Evolutionary conservation across 1,140 invertebrate genomes (phyloP).

Genomic region (Orussus abietinus): DNA sequence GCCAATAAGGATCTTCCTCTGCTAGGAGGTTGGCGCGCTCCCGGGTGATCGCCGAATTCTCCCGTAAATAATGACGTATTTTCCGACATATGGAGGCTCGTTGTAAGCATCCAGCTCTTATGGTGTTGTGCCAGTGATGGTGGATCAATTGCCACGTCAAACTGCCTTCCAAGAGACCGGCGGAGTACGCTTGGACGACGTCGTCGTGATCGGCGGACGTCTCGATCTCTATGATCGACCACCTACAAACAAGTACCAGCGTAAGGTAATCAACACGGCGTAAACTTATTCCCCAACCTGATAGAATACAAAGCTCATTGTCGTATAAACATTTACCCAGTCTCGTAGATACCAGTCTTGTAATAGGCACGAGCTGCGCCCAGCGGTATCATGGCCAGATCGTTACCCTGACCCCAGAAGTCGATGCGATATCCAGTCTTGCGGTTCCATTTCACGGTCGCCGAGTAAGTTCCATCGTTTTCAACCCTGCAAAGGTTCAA

Average conservation of each 20-base stretch:
- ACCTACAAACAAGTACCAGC: slow-evolving; percentile 53
- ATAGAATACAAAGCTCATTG: too few species aligned
- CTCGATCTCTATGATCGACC: slow-evolving; percentile 77
- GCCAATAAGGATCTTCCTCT: slow-evolving; percentile 68
- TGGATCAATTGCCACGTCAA: slow-evolving; percentile 78
- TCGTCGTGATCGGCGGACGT: slow-evolving; percentile 69
- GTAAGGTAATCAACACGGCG: background rate
- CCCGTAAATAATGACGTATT: slow-evolving; percentile 63
- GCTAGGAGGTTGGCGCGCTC: slow-evolving; percentile 52
- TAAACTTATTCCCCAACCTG: too few species aligned
- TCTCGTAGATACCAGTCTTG: slow-evolving; percentile 61
- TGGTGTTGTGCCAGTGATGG: slow-evolving; percentile 76
- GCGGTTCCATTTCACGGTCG: slow-evolving; percentile 66
- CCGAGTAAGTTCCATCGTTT: slow-evolving; percentile 69
- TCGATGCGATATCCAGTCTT: slow-evolving; percentile 66
- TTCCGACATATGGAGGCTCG: slow-evolving; percentile 66
- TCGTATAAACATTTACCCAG: slow-evolving; percentile 62
- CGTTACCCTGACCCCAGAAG: slow-evolving; percentile 73
- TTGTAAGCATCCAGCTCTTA: slow-evolving; percentile 65
- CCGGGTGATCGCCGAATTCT: slow-evolving; percentile 63
- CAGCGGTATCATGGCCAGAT: slow-evolving; percentile 58
- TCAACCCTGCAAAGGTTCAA: slow-evolving; percentile 52
- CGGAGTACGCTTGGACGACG: slow-evolving; percentile 78
- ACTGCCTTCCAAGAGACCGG: slow-evolving; percentile 84
- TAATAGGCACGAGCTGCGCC: slow-evolving; percentile 70